Conservation (phyloP, 2,113 vertebrate species). For the Sorex fumeus region DNA sequence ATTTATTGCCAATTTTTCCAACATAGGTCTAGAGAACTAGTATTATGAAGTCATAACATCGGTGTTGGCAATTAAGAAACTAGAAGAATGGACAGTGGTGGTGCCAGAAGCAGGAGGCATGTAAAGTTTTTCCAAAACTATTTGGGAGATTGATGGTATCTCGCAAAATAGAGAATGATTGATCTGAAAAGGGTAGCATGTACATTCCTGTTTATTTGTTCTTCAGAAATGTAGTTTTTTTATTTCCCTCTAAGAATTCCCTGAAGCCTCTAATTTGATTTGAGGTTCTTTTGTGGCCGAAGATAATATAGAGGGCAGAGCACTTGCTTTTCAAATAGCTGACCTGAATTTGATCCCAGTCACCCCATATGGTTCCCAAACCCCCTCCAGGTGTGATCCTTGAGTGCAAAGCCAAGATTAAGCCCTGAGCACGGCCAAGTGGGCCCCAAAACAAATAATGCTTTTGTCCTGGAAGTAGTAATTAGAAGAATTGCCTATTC, state of each 20-base stretch:
- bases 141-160: background rate
- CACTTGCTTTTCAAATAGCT: background rate
- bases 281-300: background rate
- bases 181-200: conserved; percentile 12
- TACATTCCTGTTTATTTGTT: background rate
- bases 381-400: no score
- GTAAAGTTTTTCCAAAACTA: background rate
- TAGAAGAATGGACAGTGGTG: background rate
- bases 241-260: background rate
- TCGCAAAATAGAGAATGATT: background rate
- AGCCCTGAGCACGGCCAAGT: no score
- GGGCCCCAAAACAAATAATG: no score
- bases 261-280: background rate
- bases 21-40: background rate
- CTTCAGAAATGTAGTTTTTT: conserved; percentile 11
- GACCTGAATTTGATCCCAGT: no score
- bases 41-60: background rate
- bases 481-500: background rate
- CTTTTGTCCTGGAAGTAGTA: background rate
- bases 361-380: no score
- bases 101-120: background rate
- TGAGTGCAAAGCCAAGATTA: no score
- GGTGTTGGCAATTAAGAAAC: background rate
- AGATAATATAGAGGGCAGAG: background rate
- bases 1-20: conserved; percentile 5